These are phyloP conservation scores for Phainopepla nitens DNA, from an alignment of 2,113 vertebrate genomes.

Conservation along the genomic window DNA sequence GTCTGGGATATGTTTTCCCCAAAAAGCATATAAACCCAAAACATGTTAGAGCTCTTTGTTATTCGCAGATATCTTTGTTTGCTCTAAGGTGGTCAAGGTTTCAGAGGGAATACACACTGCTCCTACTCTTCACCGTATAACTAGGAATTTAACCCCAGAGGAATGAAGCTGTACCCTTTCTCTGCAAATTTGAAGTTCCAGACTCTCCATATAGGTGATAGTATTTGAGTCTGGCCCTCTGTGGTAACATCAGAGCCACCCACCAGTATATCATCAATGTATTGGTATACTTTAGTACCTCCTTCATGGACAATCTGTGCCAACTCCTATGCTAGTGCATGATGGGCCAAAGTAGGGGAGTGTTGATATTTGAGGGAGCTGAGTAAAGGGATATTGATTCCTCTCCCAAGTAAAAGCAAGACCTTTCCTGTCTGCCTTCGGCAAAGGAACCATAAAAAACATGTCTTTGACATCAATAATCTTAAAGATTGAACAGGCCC, in stretches of 20 bases:
- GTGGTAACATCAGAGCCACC: not conserved
- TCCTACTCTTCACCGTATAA: not conserved
- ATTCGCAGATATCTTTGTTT: not conserved
- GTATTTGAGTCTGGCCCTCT: not conserved
- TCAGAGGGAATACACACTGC: not conserved
- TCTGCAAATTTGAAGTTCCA: not conserved
- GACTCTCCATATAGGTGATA: not conserved
- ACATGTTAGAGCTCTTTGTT: not conserved
- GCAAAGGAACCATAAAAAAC: not conserved
- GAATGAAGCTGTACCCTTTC: not conserved
- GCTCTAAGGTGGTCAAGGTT: not conserved
- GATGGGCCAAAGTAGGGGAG: not conserved
- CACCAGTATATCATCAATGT: not conserved
- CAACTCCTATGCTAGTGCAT: accelerated
- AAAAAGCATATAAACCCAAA: not conserved
- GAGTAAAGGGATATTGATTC: not conserved
- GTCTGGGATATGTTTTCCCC: not conserved
- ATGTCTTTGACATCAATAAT: not conserved
- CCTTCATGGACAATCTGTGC: not conserved
- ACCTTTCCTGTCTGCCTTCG: not conserved
- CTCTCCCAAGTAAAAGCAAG: not conserved
- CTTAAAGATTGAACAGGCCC: not conserved
- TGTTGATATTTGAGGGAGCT: not conserved
- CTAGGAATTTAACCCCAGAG: not conserved
- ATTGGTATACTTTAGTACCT: not conserved